Evolutionary conservation across 2,797 vertebrate genomes (phyloP).

Genomic region (Thalassophryne amazonica): DNA sequence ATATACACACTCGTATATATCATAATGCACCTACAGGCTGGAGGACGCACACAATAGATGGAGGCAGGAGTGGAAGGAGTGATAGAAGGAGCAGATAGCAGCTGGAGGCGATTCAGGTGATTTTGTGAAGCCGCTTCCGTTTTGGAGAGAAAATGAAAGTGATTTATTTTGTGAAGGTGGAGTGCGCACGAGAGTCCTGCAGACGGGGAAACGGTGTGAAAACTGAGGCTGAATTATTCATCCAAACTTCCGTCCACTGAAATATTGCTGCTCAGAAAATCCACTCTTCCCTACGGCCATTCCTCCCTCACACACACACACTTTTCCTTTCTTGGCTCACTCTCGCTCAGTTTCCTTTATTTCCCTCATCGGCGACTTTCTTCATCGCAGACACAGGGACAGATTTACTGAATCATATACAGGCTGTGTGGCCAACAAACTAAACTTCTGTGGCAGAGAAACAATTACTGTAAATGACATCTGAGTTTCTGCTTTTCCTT

Average conservation of each 20-base stretch:
- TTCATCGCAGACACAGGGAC: neutral
- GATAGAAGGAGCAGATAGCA: conserved; percentile 14
- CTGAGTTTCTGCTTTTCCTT: neutral
- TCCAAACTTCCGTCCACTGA: conserved; percentile 53
- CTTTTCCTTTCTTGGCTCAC: neutral
- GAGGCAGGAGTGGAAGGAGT: conserved; percentile 1
- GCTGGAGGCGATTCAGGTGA: conserved; percentile 33
- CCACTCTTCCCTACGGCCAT: conserved; percentile 6
- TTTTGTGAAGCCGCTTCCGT: conserved; percentile 27
- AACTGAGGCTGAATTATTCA: conserved; percentile 64
- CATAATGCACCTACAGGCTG: neutral
- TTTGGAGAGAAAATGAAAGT: conserved; percentile 17
- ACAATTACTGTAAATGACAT: no score
- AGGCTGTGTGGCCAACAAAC: no score
- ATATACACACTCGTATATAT: no score
- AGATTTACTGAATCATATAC: no score
- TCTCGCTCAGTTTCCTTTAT: neutral
- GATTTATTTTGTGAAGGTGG: conserved; percentile 2
- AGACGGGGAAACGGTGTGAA: conserved; percentile 40
- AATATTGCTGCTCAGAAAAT: conserved; percentile 66
- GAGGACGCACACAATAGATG: conserved; percentile 15
- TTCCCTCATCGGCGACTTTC: neutral
- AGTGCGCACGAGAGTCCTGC: conserved; percentile 22
- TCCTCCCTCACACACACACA: conserved; percentile 1
- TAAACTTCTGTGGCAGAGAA: no score